phyloP scores from a whole-genome alignment of 2,888 invertebrate species.

The Drosophila subsilvestris region DNA sequence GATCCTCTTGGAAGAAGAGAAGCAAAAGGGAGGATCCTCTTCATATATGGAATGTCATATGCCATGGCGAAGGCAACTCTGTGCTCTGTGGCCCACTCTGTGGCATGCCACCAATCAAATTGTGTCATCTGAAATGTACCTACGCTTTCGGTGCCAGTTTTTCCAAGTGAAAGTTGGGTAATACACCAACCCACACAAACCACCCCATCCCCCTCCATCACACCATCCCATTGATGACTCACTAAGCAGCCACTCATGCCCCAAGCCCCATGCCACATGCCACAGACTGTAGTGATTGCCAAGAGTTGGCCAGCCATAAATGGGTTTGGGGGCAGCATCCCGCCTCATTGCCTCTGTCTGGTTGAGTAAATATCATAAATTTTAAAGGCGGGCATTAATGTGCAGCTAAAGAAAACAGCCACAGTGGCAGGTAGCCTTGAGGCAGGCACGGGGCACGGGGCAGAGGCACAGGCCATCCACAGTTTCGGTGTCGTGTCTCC shows the following conservation, averaged over 20 bases:
- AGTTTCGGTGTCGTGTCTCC: conserved; percentile 16
- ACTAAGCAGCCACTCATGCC: background rate
- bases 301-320: conserved; percentile 10
- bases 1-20: too few relatives aligned
- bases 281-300: background rate
- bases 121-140: background rate
- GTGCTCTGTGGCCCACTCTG: background rate
- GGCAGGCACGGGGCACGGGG: conserved; percentile 1
- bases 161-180: background rate
- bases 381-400: conserved; percentile 74
- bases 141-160: background rate
- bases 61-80: too few relatives aligned
- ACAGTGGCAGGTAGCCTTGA: conserved; percentile 34
- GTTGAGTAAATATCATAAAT: conserved; percentile 79
- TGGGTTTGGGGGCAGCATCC: conserved; percentile 52
- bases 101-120: background rate
- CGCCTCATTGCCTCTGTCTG: conserved; percentile 55
- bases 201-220: background rate
- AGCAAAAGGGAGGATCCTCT: too few relatives aligned
- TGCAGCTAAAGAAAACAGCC: conserved; percentile 19
- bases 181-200: background rate
- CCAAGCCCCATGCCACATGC: background rate
- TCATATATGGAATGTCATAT: too few relatives aligned
- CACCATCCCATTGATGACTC: background rate
- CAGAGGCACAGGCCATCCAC: conserved; percentile 2